Base-by-base conservation (phyloP, 2,888 invertebrate genomes). In the Drosophila siamana region DNA sequence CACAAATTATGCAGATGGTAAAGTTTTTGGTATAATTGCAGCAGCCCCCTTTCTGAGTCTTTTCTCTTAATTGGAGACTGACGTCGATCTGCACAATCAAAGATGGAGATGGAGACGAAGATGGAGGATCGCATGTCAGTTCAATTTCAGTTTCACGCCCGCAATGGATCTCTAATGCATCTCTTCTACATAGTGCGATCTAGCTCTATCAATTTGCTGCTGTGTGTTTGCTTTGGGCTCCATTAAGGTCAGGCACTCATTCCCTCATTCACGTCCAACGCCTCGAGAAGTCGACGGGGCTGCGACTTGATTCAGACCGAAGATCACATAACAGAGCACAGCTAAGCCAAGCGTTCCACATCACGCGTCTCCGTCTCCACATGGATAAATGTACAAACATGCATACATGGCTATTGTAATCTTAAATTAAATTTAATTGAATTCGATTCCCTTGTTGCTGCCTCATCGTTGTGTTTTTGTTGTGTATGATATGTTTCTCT, bases 401-500 rank as follows among this genome's bases (percentile, higher is more conserved):
- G 33, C 33, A 48, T 47, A 61, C 74, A 55, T 44, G 56, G 46
- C 74, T 70, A 83, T 82, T 89, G 88, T 83, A 86, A 89, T 89
- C 88, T 84, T 90, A 90, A 90, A 90, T 90, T 90, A 89, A 90
- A 89, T 89, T 90, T 89, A 90, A 90, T 90, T 90, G 90, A 90
- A 90, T 87, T 84, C 82, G 89, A 80, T 86, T 80, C 72, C 84
- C 73, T 66, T 40, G 65, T 48, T 70, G 66, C 47, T 67, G 66
- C 60, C 33, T 44, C 56, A 65, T 41, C 56, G 67, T 41, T 43
- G 59, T 51, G 38, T 59, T 33, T 44, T 36, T 38, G 36, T 52
- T 22, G 40, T 67, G 43, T 51, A 41, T 48, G 24, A n/a, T n/a
- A n/a, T n/a, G n/a, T n/a, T n/a, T n/a, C n/a, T n/a, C n/a, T n/a